These are phyloP conservation scores for Dicyrtoma fusca DNA, from an alignment of 2,888 invertebrate species.

Conservation along the genomic window DNA sequence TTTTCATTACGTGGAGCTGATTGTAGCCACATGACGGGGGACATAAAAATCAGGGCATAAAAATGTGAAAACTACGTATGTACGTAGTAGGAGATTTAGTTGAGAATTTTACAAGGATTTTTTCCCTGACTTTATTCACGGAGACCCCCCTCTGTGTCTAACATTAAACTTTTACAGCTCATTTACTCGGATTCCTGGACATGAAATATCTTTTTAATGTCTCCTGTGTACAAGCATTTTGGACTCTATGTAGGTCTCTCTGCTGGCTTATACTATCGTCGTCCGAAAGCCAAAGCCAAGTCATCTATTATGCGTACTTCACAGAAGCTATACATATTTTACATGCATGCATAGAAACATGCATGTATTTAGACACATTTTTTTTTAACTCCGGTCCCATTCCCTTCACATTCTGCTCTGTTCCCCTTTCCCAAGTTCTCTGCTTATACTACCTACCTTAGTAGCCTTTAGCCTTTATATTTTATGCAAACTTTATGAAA, in stretches of 20 bases:
- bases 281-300: no score
- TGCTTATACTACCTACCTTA: background rate
- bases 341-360: no score
- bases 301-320: no score
- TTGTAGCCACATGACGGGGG: background rate
- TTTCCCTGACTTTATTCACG: constrained; percentile 14
- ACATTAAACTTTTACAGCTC: constrained; percentile 38
- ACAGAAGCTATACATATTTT: no score
- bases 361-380: no score
- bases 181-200: constrained; percentile 37
- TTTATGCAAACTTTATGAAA: constrained; percentile 11
- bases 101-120: constrained; percentile 23
- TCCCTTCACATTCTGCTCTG: constrained; percentile 21
- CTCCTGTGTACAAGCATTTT: background rate
- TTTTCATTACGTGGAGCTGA: background rate
- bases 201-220: constrained; percentile 37
- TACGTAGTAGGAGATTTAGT: background rate
- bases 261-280: no score
- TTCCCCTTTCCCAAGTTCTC: no score
- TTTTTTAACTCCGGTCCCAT: background rate
- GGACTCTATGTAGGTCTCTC: background rate
- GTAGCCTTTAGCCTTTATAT: constrained; percentile 21
- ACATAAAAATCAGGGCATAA: constrained; percentile 2
- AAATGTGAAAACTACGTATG: background rate
- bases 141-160: constrained; percentile 20